These are phyloP conservation scores for Semibalanus balanoides DNA, from an alignment of 1,140 invertebrate species.

Conservation along the genomic window DNA sequence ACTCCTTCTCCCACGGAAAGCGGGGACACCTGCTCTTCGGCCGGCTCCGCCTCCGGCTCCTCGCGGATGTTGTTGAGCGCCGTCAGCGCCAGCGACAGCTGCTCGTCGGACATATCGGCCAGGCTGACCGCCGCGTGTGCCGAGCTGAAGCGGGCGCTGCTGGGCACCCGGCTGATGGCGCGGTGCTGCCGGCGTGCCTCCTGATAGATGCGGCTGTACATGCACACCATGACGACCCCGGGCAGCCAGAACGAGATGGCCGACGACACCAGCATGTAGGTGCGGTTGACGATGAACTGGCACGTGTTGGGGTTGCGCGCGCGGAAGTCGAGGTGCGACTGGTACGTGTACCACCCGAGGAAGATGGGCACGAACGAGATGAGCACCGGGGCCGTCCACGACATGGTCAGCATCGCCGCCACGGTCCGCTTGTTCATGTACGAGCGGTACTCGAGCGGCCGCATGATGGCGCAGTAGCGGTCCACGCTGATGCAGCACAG, in stretches of 20 bases:
- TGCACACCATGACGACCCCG: constrained; percentile 81
- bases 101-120: neutral
- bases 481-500: constrained; percentile 80
- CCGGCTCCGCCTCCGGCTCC: neutral
- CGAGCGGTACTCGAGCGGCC: constrained; percentile 71
- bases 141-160: neutral
- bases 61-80: neutral
- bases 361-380: constrained; percentile 95
- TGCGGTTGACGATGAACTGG: constrained; percentile 70
- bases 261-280: constrained; percentile 79
- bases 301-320: constrained; percentile 25
- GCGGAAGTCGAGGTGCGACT: constrained; percentile 69
- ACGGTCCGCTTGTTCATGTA: constrained; percentile 69
- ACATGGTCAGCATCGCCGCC: constrained; percentile 46
- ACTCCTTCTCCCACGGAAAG: too few relatives aligned
- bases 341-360: constrained; percentile 73
- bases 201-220: constrained; percentile 82
- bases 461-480: constrained; percentile 71
- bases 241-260: constrained; percentile 91
- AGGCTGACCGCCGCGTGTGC: neutral
- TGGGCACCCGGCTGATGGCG: constrained; percentile 12
- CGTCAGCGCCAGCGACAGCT: neutral
- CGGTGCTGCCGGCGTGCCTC: constrained; percentile 84
- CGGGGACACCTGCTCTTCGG: too few relatives aligned
- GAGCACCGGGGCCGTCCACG: constrained; percentile 78